phyloP scores from a whole-genome alignment of 2,888 invertebrate species.

The Netelia fuscicornis region DNA sequence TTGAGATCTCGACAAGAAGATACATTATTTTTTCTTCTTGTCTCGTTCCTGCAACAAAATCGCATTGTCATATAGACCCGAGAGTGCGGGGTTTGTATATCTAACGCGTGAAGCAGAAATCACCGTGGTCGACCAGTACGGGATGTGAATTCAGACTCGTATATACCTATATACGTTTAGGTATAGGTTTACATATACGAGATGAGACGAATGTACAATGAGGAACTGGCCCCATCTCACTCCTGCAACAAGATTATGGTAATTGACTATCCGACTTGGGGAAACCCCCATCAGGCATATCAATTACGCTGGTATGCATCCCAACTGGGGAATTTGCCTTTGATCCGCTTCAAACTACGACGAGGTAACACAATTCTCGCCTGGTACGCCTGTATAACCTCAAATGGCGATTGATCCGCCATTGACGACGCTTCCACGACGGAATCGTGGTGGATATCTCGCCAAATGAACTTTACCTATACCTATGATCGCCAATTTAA shows the following conservation, averaged over 20 bases:
- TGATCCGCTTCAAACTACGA: conserved; percentile 81
- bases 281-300: conserved; percentile 83
- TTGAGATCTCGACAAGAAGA: not conserved
- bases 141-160: not conserved
- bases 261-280: conserved; percentile 83
- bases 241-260: conserved; percentile 83
- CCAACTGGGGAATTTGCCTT: conserved; percentile 81
- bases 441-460: not conserved
- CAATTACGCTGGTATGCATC: conserved; percentile 83
- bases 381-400: conserved; percentile 77
- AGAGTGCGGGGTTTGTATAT: conserved; percentile 25
- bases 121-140: conserved; percentile 65
- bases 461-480: conserved; percentile 75
- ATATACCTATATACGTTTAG: not conserved
- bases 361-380: conserved; percentile 81
- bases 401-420: conserved; percentile 78
- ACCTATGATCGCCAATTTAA: conserved; percentile 22
- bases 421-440: conserved; percentile 72
- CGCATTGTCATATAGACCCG: conserved; percentile 74
- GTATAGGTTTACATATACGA: conserved; percentile 16
- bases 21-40: conserved; percentile 55
- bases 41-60: conserved; percentile 72
- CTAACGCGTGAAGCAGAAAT: conserved; percentile 65
- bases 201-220: conserved; percentile 49
- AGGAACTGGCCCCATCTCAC: conserved; percentile 56